These are phyloP conservation scores for Acrobeloides nanus DNA, from an alignment of 2,888 invertebrate genomes.

Conservation along the genomic window DNA sequence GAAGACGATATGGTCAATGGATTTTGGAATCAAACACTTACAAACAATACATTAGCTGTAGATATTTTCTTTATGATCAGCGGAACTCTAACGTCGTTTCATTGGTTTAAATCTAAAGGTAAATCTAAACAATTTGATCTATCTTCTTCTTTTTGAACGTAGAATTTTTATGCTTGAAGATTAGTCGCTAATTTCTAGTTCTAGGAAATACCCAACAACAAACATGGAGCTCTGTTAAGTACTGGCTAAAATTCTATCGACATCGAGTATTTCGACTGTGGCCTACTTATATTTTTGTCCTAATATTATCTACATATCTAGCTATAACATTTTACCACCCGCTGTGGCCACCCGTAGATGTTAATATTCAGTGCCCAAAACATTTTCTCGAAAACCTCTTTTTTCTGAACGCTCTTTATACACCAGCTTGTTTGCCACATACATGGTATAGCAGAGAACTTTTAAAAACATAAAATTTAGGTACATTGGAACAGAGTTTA, in stretches of 20 bases:
- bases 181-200: conserved; percentile 48
- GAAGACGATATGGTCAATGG: conserved; percentile 36
- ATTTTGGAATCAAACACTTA: conserved; percentile 45
- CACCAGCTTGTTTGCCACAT: conserved; percentile 46
- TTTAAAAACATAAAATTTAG: too few relatives aligned
- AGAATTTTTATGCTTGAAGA: too few relatives aligned
- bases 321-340: conserved; percentile 45
- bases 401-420: conserved; percentile 22
- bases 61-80: conserved; percentile 42
- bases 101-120: too few relatives aligned
- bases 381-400: conserved; percentile 34
- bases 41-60: conserved; percentile 46
- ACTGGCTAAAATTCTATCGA: conserved; percentile 47
- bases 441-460: too few relatives aligned
- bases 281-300: conserved; percentile 45
- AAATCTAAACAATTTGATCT: too few relatives aligned
- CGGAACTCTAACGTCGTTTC: conserved; percentile 40
- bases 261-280: conserved; percentile 45
- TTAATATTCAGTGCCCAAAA: conserved; percentile 40
- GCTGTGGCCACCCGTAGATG: conserved; percentile 49
- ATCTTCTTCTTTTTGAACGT: too few relatives aligned
- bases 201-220: too few relatives aligned
- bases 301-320: conserved; percentile 38
- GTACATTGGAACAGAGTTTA: conserved; percentile 48
- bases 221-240: conserved; percentile 41